These are phyloP conservation scores for Synanthedon formicaeformis DNA, from an alignment of 2,888 invertebrate genomes.

Conservation along the genomic window DNA sequence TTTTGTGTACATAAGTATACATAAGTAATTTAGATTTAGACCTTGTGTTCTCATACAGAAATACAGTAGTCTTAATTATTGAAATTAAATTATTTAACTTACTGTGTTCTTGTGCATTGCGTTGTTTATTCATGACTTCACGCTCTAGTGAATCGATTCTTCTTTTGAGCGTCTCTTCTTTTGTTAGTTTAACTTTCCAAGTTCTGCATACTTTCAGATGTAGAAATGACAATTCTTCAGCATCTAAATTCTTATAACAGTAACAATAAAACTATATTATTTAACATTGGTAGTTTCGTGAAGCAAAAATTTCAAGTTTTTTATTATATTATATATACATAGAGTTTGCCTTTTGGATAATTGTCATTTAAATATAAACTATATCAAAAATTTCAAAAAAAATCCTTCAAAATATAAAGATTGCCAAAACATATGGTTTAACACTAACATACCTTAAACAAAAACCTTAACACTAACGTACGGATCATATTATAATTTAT, in stretches of 20 bases:
- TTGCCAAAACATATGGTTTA: too few relatives aligned
- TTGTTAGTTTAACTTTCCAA: conserved; percentile 49
- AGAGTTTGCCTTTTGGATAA: too few relatives aligned
- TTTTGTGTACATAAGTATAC: background rate
- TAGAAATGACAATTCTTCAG: conserved; percentile 66
- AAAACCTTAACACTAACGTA: too few relatives aligned
- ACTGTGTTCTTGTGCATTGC: conserved; percentile 62
- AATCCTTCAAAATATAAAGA: too few relatives aligned
- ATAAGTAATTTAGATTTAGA: background rate
- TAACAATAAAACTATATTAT: background rate
- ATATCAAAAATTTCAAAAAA: too few relatives aligned
- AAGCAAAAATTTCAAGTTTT: too few relatives aligned
- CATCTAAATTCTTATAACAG: conserved; percentile 42
- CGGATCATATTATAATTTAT: too few relatives aligned
- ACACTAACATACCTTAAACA: too few relatives aligned
- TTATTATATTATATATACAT: too few relatives aligned
- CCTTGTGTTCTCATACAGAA: background rate
- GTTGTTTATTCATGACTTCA: conserved; percentile 58
- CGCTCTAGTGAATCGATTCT: conserved; percentile 55
- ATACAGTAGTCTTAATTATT: too few relatives aligned
- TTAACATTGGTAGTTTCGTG: too few relatives aligned
- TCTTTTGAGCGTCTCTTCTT: conserved; percentile 54
- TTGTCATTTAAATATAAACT: too few relatives aligned
- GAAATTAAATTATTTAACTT: conserved; percentile 10
- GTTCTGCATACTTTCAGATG: conserved; percentile 66